Percentiles rank a stretch among this genome's conserved stretches.
These are phyloP conservation scores for Acleris emargana DNA, from an alignment of 2,888 invertebrate species.

Conservation along the genomic window DNA sequence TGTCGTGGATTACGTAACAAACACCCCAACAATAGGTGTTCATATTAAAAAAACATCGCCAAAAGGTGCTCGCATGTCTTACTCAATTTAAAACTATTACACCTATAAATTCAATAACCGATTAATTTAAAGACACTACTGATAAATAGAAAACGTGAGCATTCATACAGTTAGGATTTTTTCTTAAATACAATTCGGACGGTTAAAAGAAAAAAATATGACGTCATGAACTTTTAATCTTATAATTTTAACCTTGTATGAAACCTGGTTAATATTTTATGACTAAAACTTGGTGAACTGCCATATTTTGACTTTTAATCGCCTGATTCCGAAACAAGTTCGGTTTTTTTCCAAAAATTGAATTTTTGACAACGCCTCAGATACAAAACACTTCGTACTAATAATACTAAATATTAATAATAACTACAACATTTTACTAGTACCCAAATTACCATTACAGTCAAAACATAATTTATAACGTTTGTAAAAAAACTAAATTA, in stretches of 20 bases:
- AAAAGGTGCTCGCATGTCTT: constrained; percentile 72
- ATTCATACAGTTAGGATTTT: constrained; percentile 76
- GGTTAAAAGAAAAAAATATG: no score
- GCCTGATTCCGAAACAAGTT: constrained; percentile 27
- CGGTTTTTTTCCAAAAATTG: constrained; percentile 39
- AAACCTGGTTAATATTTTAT: no score
- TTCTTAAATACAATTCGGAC: constrained; percentile 35
- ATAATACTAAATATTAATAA: constrained; percentile 46
- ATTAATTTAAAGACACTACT: constrained; percentile 68
- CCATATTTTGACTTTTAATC: no score
- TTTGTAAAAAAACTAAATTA: constrained; percentile 9
- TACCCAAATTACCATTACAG: constrained; percentile 52
- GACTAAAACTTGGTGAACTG: no score
- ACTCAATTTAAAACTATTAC: constrained; percentile 69
- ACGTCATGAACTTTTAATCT: no score
- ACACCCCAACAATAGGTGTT: constrained; percentile 64
- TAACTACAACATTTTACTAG: constrained; percentile 53
- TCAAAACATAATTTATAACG: constrained; percentile 47
- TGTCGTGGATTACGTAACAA: constrained; percentile 71
- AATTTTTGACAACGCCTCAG: constrained; percentile 39
- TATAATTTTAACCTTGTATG: no score
- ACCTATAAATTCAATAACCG: constrained; percentile 81
- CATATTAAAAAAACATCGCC: constrained; percentile 71
- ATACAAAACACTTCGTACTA: constrained; percentile 43
- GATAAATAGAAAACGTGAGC: constrained; percentile 78